Percentiles rank a stretch among this genome's conserved stretches.
Evolutionary conservation across 2,888 invertebrate genomes (phyloP).

Genomic region (Drosophila gaucha): DNA sequence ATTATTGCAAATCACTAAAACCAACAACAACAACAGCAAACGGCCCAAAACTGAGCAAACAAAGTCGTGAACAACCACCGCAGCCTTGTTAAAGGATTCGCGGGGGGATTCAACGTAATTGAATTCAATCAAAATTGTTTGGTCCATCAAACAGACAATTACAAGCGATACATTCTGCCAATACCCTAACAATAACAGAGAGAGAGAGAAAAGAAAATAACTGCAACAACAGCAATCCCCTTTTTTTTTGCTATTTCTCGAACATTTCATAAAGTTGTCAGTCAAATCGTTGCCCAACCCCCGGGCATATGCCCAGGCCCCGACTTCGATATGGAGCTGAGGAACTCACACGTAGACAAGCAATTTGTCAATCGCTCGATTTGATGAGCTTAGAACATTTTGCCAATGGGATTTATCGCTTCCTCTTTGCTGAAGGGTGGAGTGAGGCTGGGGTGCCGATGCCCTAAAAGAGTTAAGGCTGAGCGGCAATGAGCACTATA

Average conservation of each 20-base stretch:
- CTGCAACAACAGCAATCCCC: slow-evolving; percentile 38
- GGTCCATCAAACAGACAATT: slow-evolving; percentile 83
- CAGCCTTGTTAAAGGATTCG: slow-evolving; percentile 30
- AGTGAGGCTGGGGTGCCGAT: neutral
- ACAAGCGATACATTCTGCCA: slow-evolving; percentile 75
- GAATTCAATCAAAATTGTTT: slow-evolving; percentile 84
- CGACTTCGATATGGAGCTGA: slow-evolving; percentile 17
- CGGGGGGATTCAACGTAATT: slow-evolving; percentile 59
- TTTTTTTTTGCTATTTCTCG: neutral
- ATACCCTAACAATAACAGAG: slow-evolving; percentile 30
- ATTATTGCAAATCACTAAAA: slow-evolving; percentile 83
- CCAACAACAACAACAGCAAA: slow-evolving; percentile 55
- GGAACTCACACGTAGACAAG: slow-evolving; percentile 72
- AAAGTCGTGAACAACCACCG: slow-evolving; percentile 40
- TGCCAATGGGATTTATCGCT: slow-evolving; percentile 34
- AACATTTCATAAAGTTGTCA: slow-evolving; percentile 62
- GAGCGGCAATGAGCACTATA: neutral
- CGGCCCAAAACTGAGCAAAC: slow-evolving; percentile 7
- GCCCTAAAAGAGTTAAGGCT: slow-evolving; percentile 31
- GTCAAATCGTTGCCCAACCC: slow-evolving; percentile 31
- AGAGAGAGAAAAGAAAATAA: too few species aligned
- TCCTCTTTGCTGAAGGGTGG: neutral
- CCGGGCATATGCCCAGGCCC: slow-evolving; percentile 10
- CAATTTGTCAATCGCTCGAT: slow-evolving; percentile 74
- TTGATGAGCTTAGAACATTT: slow-evolving; percentile 64